phyloP scores from a whole-genome alignment of 2,797 vertebrate species.

The Eleutherodactylus coqui region DNA sequence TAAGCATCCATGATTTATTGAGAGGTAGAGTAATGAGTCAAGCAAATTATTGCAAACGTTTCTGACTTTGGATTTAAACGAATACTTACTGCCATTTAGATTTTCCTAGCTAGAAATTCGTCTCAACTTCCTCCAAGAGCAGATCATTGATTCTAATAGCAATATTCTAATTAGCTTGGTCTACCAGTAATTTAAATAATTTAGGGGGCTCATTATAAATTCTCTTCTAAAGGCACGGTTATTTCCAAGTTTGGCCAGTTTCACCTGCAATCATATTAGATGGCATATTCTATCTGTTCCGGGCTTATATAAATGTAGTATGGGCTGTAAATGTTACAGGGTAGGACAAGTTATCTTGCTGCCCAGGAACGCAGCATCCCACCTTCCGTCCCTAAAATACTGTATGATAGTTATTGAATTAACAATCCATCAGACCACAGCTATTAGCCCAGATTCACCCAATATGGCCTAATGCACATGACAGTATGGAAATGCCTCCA shows the following conservation, averaged over 20 bases:
- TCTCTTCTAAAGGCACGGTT: background rate
- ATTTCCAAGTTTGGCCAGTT: background rate
- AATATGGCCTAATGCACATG: no score
- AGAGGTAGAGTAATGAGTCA: conserved; percentile 18
- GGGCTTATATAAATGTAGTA: no score
- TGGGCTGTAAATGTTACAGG: no score
- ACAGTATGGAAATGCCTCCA: no score
- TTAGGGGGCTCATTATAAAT: background rate
- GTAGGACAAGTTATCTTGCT: no score
- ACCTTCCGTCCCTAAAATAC: no score
- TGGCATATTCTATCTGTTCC: no score
- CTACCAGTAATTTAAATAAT: background rate
- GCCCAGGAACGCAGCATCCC: no score
- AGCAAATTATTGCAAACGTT: conserved; percentile 24
- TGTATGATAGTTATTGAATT: no score
- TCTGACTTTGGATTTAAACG: background rate
- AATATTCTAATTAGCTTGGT: background rate
- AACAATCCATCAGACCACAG: no score
- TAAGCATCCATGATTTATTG: conserved; percentile 39
- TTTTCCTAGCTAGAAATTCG: background rate
- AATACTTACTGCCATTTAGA: background rate
- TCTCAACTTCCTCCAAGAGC: background rate
- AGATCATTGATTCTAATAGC: background rate
- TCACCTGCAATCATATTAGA: no score
- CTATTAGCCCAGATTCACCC: no score